These are phyloP conservation scores for Clostera curtula DNA, from an alignment of 2,888 invertebrate species.

Conservation along the genomic window DNA sequence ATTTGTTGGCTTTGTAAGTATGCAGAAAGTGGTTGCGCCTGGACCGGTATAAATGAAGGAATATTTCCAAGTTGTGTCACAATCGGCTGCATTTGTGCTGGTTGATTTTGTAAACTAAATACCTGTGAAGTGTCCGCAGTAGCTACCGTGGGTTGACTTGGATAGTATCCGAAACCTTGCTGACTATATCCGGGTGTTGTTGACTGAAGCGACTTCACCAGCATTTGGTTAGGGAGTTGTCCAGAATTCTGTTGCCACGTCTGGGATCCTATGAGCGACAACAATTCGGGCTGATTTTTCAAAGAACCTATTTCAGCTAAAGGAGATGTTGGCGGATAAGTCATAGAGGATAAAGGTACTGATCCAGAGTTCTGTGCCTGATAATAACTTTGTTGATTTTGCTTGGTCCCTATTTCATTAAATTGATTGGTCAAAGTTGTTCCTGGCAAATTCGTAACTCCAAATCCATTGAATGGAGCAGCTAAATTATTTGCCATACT, in stretches of 20 bases:
- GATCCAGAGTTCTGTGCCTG: too few species aligned
- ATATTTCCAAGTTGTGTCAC: constrained; percentile 17
- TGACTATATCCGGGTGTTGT: constrained; percentile 14
- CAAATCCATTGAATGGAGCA: too few species aligned
- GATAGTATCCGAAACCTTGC: constrained; percentile 5
- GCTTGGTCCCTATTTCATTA: constrained; percentile 6
- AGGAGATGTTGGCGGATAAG: constrained; percentile 11
- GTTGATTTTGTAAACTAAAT: constrained; percentile 4
- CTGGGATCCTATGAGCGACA: constrained; percentile 18
- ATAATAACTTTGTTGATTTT: constrained; percentile 10
- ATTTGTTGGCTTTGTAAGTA: constrained; percentile 17
- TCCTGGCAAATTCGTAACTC: too few species aligned
- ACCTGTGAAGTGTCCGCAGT: constrained; percentile 7
- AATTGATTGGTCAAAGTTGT: constrained; percentile 3
- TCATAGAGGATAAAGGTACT: too few species aligned
- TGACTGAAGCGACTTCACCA: constrained; percentile 15
- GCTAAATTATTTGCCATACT: neutral
- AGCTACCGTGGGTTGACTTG: constrained; percentile 7
- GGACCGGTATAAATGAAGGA: constrained; percentile 23
- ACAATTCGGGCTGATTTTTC: constrained; percentile 14
- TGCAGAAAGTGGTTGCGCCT: constrained; percentile 19
- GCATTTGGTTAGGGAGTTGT: constrained; percentile 15
- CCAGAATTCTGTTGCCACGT: constrained; percentile 1
- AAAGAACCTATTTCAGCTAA: constrained; percentile 17
- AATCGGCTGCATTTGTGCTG: constrained; percentile 9